Base-by-base conservation (phyloP, 2,888 invertebrate species). In the Cremastobaeus sp. region DNA sequence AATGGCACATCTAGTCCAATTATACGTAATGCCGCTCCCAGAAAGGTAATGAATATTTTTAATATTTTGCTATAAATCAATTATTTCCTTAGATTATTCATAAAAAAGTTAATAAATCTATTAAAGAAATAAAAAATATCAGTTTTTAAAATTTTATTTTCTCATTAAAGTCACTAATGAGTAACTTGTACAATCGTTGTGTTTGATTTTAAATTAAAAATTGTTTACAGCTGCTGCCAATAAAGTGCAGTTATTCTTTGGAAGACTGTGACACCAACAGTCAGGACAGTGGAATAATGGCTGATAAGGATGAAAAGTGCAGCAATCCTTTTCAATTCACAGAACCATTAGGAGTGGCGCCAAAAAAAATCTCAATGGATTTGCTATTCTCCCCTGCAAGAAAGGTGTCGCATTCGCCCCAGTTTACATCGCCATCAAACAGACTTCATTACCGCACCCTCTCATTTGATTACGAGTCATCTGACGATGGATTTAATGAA, bases 401-500 rank as follows among this genome's bases (percentile, higher is more conserved):
- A 78, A 72, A 83, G 47, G 3, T 14, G 4, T 0, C 14, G 2
- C 9, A 2, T 3, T 37, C 48, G 0, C 77, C 79, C 50, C 17
- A 88, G 76, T 59, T 82, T 12, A 78, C 80, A 0, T 84, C 84
- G 1, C 83, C 85, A 0, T 69, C 59, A 3, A 66, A 77, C 3
- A 43, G 72, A 2, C 65, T 60, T 0, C 83, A 89, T 5, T 89
- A 89, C 69, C 88, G 89, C 35, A 90, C 89, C 70, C 86, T 91
- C 14, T 90, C 90, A 2, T 89, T 89, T 0, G 89, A 89, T 25
- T 91, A 91, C 84, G 90, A 90, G 66, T 91, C 91, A 14, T 89
- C 90, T 82, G 92, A 92, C 83, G 92, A 92, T 77, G 92, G 91
- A 45, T 92, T 91, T 80, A 88, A 91, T 82, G 92, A 92, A 47